Percentiles rank a stretch among this genome's conserved stretches.
Conservation (phyloP, 2,113 vertebrate species). For the Thunnus maccoyii region DNA sequence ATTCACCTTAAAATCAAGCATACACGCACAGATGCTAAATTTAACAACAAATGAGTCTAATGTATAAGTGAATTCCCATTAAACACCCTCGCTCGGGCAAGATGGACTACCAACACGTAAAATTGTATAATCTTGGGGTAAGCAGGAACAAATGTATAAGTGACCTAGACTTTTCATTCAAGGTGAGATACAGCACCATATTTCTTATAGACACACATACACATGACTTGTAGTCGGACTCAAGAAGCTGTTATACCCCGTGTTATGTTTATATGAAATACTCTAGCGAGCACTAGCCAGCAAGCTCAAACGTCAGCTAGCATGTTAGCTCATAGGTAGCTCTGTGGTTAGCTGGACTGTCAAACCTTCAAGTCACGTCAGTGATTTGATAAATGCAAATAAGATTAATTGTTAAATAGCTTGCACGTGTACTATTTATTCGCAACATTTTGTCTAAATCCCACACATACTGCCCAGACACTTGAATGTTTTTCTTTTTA, state of each 20-base stretch:
- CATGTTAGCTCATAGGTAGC: slow-evolving; percentile 64
- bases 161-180: slow-evolving; percentile 79
- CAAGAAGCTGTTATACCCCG: neutral
- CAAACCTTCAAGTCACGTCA: slow-evolving; percentile 26
- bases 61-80: rapidly evolving
- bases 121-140: slow-evolving; percentile 58
- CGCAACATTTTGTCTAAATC: neutral
- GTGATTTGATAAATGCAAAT: slow-evolving; percentile 5
- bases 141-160: slow-evolving; percentile 73
- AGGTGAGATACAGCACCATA: slow-evolving; percentile 70
- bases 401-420: neutral
- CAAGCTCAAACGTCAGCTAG: slow-evolving; percentile 14
- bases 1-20: too few species aligned
- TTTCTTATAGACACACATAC: neutral
- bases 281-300: neutral
- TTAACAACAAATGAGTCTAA: rapidly evolving
- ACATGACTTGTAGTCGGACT: neutral
- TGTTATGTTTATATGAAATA: neutral
- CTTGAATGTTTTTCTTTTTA: neutral
- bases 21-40: rapidly evolving
- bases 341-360: slow-evolving; percentile 37
- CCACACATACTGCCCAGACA: neutral
- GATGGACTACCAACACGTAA: neutral
- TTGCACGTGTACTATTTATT: neutral
- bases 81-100: neutral